Base-by-base conservation (phyloP, 2,113 vertebrate genomes). In the Oryzias melastigma region DNA sequence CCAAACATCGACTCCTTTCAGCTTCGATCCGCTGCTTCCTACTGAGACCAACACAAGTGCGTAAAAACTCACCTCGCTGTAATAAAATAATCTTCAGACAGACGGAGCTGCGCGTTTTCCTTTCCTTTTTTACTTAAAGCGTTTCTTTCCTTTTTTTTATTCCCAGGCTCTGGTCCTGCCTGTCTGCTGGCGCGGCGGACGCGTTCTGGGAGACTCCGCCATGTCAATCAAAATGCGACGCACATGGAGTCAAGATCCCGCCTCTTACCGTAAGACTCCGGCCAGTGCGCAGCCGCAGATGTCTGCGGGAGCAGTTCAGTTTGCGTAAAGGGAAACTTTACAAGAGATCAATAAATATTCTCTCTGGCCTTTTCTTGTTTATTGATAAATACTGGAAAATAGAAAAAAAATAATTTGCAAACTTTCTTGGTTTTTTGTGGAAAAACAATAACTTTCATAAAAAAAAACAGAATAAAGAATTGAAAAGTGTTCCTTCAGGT, bases 141-240 rank as follows among this genome's bases (percentile, higher is more conserved):
- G 35, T 53, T 35, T 53, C 35, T 53, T 53, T 52, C n/a, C 16
- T 53, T 53, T 53, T 81, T 85, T 84, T 86, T 75, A 85, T 82
- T 89, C 85, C 87, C 88, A 87, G 88, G 83, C 70, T 83, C 87
- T 75, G 78, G 52, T 83, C 80, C 69, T 69, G 85, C 85, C 85
- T 86, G 86, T 88, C 83, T 89, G 85, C 86, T 90, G 81, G 84
- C 80, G 79, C 86, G 83, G 80, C 84, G 80, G 58, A 81, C 71
- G 80, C 80, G 77, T 64, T 86, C 88, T 90, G 85, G 42, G 69
- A 89, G 78, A 87, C 85, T 90, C 85, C 86, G 83, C 87, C 86
- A 88, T 90, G 89, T 89, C 89, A 90, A 88, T 90, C 87, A 90
- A 84, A 89, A 54, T 20, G 71, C 84, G 60, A 85, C 82, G 79